Conservation (phyloP, 2,888 invertebrate genomes). For the Hirtodrosophila histrioides region DNA sequence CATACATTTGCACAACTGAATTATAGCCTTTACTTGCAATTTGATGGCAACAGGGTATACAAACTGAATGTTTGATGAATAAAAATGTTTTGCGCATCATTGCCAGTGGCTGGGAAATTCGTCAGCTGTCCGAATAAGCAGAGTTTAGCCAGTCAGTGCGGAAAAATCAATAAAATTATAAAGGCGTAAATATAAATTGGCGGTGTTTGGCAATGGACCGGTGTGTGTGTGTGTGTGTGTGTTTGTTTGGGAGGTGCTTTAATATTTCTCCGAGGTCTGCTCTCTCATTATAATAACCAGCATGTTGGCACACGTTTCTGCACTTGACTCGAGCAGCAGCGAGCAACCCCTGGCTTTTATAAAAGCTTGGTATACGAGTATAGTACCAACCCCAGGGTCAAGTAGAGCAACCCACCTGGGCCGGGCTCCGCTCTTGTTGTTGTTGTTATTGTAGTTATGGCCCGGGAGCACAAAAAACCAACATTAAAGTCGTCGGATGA, state of each 20-base stretch:
- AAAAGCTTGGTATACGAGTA: slow-evolving; percentile 27
- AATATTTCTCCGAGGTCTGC: slow-evolving; percentile 23
- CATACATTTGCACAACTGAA: too few species aligned
- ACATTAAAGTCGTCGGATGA: slow-evolving; percentile 70
- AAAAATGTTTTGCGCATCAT: slow-evolving; percentile 37
- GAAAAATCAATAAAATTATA: slow-evolving; percentile 78
- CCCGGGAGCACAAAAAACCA: slow-evolving; percentile 44
- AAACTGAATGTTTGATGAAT: slow-evolving; percentile 28
- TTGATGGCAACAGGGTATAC: too few species aligned
- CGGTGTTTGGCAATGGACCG: slow-evolving; percentile 25
- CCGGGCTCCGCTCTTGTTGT: slow-evolving; percentile 15
- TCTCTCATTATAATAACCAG: slow-evolving; percentile 53
- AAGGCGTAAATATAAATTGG: slow-evolving; percentile 73
- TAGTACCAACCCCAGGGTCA: slow-evolving; percentile 68
- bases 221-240: slow-evolving; percentile 8
- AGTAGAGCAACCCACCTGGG: slow-evolving; percentile 70
- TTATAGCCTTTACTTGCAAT: too few species aligned
- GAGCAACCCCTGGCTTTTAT: slow-evolving; percentile 68
- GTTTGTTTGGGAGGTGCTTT: slow-evolving; percentile 19
- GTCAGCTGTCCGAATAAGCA: slow-evolving; percentile 58
- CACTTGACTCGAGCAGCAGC: slow-evolving; percentile 76
- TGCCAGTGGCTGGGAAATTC: slow-evolving; percentile 53
- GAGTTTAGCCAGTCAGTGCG: slow-evolving; percentile 52
- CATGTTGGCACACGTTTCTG: slow-evolving; percentile 76
- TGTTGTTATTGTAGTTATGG: slow-evolving; percentile 41